Conservation (phyloP, 2,113 vertebrate genomes). For the Tragelaphus scriptus region DNA sequence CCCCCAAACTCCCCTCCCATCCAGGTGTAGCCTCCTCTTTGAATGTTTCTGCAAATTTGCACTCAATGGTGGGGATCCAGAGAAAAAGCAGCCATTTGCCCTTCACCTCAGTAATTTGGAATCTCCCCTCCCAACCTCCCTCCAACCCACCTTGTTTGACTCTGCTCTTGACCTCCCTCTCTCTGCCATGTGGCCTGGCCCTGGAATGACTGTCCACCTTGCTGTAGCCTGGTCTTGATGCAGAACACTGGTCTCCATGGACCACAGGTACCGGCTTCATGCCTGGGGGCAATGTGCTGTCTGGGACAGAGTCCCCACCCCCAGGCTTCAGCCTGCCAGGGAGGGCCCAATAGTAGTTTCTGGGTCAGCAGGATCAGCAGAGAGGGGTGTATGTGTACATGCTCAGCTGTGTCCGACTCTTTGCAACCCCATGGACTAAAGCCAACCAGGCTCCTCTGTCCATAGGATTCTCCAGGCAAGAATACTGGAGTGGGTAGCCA, state of each 20-base stretch:
- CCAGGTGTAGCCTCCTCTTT: background rate
- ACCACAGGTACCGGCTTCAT: background rate
- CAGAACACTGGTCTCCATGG: background rate
- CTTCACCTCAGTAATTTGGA: too few relatives aligned
- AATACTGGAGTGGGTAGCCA: background rate
- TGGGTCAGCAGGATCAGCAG: background rate
- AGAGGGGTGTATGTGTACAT: background rate
- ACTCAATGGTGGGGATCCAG: background rate
- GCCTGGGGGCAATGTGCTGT: background rate
- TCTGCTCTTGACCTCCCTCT: background rate
- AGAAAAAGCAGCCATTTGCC: background rate
- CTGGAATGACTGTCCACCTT: background rate
- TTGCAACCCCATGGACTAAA: background rate
- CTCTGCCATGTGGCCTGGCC: background rate
- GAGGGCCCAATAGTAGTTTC: background rate
- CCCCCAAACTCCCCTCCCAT: background rate
- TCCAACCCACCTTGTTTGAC: too few relatives aligned
- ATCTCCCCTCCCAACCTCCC: background rate
- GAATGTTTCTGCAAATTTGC: background rate
- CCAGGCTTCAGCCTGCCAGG: background rate
- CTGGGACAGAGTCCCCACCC: background rate
- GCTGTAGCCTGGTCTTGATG: background rate
- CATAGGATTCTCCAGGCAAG: background rate
- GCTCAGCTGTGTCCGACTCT: background rate
- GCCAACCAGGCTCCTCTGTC: background rate